Conservation (phyloP, 2,888 invertebrate genomes). For the Catocala fraxini region DNA sequence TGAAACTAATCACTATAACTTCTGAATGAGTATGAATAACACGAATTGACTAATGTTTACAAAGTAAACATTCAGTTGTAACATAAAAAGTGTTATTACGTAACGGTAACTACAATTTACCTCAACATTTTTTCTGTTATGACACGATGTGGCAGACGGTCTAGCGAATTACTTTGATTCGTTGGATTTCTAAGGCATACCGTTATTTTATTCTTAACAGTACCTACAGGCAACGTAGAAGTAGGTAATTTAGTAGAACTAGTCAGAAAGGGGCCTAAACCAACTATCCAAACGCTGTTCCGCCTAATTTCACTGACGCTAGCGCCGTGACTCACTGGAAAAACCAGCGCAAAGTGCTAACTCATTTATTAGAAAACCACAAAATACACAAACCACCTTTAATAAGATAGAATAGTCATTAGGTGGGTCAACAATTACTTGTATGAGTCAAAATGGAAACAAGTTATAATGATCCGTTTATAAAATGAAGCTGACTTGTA, state of each 20-base stretch:
- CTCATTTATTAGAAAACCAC: slow-evolving; percentile 33
- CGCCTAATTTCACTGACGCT: slow-evolving; percentile 55
- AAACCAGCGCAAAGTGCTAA: slow-evolving; percentile 46
- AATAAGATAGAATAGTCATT: slow-evolving; percentile 22
- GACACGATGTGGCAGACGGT: too few species aligned
- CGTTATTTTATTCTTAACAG: background rate
- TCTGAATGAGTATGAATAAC: too few species aligned
- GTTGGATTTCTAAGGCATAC: background rate
- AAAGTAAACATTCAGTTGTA: too few species aligned
- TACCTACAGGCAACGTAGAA: too few species aligned
- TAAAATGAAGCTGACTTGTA: too few species aligned
- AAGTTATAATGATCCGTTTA: background rate
- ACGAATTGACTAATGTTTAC: too few species aligned
- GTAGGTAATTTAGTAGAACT: background rate
- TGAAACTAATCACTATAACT: too few species aligned
- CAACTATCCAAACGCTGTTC: slow-evolving; percentile 23
- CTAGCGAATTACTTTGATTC: too few species aligned
- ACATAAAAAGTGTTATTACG: too few species aligned
- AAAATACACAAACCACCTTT: slow-evolving; percentile 17
- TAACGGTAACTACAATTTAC: too few species aligned
- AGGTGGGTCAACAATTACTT: slow-evolving; percentile 2
- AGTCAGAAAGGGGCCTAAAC: background rate
- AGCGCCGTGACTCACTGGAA: slow-evolving; percentile 56
- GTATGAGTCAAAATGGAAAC: slow-evolving; percentile 41
- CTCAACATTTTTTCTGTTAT: too few species aligned